A percentile compares a stretch with the other conserved stretches of the same genome.
Evolutionary conservation across 1,140 invertebrate genomes (phyloP).

Genomic region (Drosophila gunungcola): DNA sequence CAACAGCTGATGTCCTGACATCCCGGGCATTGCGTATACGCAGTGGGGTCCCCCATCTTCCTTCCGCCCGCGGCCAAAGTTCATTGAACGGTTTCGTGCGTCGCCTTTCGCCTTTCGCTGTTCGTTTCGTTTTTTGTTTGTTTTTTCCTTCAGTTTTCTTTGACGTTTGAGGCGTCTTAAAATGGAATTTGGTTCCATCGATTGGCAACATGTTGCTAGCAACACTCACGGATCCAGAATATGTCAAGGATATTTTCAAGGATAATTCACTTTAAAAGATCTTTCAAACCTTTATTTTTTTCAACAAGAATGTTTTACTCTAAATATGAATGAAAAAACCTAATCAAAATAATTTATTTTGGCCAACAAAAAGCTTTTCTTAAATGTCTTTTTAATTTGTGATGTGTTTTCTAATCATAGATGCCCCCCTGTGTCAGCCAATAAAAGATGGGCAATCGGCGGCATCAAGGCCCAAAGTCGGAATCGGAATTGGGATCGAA

Average conservation of each 20-base stretch:
- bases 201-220: constrained; percentile 34
- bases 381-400: constrained; percentile 3
- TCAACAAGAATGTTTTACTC: no score
- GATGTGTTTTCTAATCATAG: background rate
- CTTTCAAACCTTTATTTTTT: no score
- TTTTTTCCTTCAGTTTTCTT: constrained; percentile 22
- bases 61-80: constrained; percentile 33
- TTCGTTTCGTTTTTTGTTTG: background rate
- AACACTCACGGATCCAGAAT: background rate
- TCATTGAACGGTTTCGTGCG: constrained; percentile 59
- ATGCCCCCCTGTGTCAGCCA: constrained; percentile 5
- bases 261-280: background rate
- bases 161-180: constrained; percentile 15
- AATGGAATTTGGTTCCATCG: background rate
- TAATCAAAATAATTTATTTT: background rate
- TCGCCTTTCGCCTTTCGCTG: background rate
- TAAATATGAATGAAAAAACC: no score
- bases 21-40: constrained; percentile 69
- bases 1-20: constrained; percentile 59
- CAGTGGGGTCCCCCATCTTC: constrained; percentile 25
- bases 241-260: background rate
- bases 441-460: constrained; percentile 30
- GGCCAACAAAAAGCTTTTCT: no score
- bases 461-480: constrained; percentile 5
- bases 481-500: constrained; percentile 10